A percentile compares a stretch with the other conserved stretches of the same genome.
These are phyloP conservation scores for Erebia aethiops DNA, from an alignment of 2,888 invertebrate genomes.

Conservation along the genomic window DNA sequence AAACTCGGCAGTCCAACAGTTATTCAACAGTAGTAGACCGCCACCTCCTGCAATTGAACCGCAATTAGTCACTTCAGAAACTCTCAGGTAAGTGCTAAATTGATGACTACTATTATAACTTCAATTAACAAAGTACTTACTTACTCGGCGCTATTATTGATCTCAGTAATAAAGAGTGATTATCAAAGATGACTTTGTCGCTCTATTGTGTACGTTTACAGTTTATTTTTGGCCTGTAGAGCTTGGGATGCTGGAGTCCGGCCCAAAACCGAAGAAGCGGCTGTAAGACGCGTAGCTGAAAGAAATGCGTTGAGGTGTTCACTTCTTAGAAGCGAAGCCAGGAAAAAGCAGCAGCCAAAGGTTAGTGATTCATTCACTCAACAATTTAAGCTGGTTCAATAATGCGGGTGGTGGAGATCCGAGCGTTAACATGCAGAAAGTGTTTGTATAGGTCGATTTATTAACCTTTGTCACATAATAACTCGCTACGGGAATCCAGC, in stretches of 20 bases:
- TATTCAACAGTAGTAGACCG: conserved; percentile 89
- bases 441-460: too few relatives aligned
- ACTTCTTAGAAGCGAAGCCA: conserved; percentile 86
- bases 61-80: conserved; percentile 88
- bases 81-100: conserved; percentile 75
- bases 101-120: too few relatives aligned
- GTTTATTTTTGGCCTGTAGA: conserved; percentile 52
- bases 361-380: conserved; percentile 45
- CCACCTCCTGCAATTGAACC: conserved; percentile 81
- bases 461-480: too few relatives aligned
- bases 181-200: too few relatives aligned
- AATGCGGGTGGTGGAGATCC: background rate
- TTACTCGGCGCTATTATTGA: too few relatives aligned
- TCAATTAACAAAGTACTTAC: too few relatives aligned
- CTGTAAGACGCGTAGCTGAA: conserved; percentile 90
- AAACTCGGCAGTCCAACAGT: conserved; percentile 92
- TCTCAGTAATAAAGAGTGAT: too few relatives aligned
- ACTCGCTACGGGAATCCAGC: too few relatives aligned
- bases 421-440: too few relatives aligned
- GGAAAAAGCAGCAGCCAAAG: conserved; percentile 80
- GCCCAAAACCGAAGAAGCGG: conserved; percentile 85
- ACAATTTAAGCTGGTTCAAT: too few relatives aligned
- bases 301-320: conserved; percentile 92
- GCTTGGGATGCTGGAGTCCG: conserved; percentile 77
- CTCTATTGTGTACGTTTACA: background rate